These are phyloP conservation scores for Sylvicola cinctus DNA, from an alignment of 2,888 invertebrate genomes.

Conservation along the genomic window DNA sequence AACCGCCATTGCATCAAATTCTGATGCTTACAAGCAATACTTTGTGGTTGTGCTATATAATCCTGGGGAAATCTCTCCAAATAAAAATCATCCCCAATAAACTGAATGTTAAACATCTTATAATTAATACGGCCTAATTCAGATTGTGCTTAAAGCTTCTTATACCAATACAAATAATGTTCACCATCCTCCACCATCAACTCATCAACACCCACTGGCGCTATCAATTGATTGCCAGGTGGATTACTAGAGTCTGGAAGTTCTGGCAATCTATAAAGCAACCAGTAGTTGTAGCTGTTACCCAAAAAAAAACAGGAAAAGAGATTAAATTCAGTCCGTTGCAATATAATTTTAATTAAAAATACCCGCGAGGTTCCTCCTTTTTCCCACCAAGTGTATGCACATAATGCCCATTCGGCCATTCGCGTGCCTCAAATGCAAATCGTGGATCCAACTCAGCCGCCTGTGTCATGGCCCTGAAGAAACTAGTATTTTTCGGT, in stretches of 20 bases:
- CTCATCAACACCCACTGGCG: constrained; percentile 77
- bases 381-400: constrained; percentile 47
- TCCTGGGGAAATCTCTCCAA: too few relatives aligned
- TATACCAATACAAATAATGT: constrained; percentile 82
- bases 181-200: constrained; percentile 71
- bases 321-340: background rate
- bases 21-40: too few relatives aligned
- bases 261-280: constrained; percentile 62
- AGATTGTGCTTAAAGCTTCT: constrained; percentile 47
- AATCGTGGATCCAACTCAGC: constrained; percentile 52
- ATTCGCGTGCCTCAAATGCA: constrained; percentile 63
- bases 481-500: constrained; percentile 45
- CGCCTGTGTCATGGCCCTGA: constrained; percentile 64
- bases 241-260: constrained; percentile 60
- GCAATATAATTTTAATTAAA: background rate
- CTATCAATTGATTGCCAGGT: constrained; percentile 71
- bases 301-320: background rate
- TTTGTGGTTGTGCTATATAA: too few relatives aligned
- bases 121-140: background rate
- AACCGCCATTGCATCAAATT: too few relatives aligned
- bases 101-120: too few relatives aligned
- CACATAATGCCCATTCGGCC: constrained; percentile 85
- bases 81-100: too few relatives aligned
- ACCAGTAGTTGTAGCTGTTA: constrained; percentile 66
- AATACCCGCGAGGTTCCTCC: constrained; percentile 24